A percentile compares a stretch with the other conserved stretches of the same genome.
Evolutionary conservation across 2,888 invertebrate genomes (phyloP).

Genomic region (Himalopsyche kuldschensis): DNA sequence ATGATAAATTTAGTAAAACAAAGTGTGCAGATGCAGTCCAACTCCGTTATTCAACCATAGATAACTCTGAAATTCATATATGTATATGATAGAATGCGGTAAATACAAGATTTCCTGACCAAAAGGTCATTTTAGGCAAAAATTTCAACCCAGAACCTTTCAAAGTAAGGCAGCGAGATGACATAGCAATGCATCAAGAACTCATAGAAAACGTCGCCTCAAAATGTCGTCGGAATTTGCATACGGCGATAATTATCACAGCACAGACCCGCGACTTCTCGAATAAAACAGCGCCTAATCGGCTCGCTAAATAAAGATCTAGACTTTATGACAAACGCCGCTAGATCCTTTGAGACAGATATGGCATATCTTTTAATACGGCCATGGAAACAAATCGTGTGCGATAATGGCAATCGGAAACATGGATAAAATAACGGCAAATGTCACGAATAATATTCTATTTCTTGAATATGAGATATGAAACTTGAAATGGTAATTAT

Average conservation of each 20-base stretch:
- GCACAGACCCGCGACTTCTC: not conserved
- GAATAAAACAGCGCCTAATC: constrained; percentile 1
- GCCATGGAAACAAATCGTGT: not conserved
- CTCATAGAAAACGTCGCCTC: not conserved
- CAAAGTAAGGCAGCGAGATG: no score
- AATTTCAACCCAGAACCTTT: no score
- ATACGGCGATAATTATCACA: not conserved
- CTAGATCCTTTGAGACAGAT: constrained; percentile 20
- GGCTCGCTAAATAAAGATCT: constrained; percentile 20
- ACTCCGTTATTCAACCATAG: no score
- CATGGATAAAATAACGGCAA: not conserved
- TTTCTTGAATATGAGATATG: no score
- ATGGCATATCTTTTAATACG: constrained; percentile 28
- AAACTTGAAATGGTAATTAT: no score
- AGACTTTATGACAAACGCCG: constrained; percentile 34
- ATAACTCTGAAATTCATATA: no score
- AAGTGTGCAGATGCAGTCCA: no score
- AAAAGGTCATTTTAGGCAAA: no score
- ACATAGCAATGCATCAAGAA: not conserved
- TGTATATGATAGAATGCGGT: no score
- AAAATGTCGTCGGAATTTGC: not conserved
- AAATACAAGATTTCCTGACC: no score
- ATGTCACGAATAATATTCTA: not conserved
- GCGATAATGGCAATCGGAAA: not conserved
- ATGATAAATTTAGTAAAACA: no score